phyloP scores from a whole-genome alignment of 2,888 invertebrate genomes.

The Hyppa rectilinea region DNA sequence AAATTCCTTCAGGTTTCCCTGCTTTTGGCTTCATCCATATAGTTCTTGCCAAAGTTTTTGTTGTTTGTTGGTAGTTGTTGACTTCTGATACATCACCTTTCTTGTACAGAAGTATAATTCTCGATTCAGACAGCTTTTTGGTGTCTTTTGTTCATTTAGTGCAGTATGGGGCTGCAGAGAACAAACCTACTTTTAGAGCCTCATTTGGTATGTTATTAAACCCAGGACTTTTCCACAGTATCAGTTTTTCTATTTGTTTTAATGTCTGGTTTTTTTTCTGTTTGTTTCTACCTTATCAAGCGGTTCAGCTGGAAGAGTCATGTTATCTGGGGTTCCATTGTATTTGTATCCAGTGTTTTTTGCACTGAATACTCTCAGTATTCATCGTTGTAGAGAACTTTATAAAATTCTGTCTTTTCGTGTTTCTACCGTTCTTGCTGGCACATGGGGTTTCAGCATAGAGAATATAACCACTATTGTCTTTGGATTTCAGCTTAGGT shows the following conservation, averaged over 20 bases:
- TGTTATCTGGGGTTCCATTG: not conserved
- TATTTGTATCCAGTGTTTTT: not conserved
- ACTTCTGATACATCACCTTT: not conserved
- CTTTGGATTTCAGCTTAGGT: too few relatives aligned
- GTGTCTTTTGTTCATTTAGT: not conserved
- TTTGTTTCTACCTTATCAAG: not conserved
- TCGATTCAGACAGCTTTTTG: not conserved
- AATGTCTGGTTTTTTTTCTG: too few relatives aligned
- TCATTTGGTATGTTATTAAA: not conserved
- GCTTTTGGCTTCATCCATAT: too few relatives aligned
- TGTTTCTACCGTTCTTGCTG: too few relatives aligned
- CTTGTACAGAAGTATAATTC: not conserved
- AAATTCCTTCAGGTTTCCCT: too few relatives aligned
- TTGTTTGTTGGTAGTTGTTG: not conserved
- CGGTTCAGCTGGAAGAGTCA: not conserved
- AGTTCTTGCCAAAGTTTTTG: too few relatives aligned
- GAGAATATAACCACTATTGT: too few relatives aligned
- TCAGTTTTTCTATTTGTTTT: not conserved
- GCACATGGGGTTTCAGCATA: too few relatives aligned
- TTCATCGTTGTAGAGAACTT: too few relatives aligned
- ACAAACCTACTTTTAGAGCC: not conserved
- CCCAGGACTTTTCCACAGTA: not conserved
- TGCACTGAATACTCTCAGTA: not conserved
- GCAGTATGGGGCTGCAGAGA: not conserved
- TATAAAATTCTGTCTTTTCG: too few relatives aligned